phyloP scores from a whole-genome alignment of 2,888 invertebrate genomes.

The Agonum fuliginosum region DNA sequence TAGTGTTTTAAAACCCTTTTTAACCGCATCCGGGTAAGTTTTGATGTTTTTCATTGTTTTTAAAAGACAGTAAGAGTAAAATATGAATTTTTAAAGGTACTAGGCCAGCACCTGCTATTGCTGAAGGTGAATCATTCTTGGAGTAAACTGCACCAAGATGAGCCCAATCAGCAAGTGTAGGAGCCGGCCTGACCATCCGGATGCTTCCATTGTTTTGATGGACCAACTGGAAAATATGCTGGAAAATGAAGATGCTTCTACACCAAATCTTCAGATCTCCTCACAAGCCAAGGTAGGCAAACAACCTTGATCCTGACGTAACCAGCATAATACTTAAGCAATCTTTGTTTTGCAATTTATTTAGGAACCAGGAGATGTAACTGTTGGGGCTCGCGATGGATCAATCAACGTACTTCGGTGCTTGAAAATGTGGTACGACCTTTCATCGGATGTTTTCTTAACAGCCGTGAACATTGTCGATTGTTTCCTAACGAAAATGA shows the following conservation, averaged over 20 bases:
- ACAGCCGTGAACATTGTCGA: slow-evolving; percentile 87
- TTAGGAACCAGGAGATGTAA: slow-evolving; percentile 78
- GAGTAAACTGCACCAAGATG: slow-evolving; percentile 64
- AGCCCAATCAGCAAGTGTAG: slow-evolving; percentile 69
- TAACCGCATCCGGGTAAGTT: slow-evolving; percentile 63
- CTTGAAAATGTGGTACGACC: slow-evolving; percentile 89
- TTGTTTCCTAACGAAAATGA: slow-evolving; percentile 89
- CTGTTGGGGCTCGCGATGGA: slow-evolving; percentile 84
- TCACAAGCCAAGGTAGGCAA: slow-evolving; percentile 52
- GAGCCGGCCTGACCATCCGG: slow-evolving; percentile 70
- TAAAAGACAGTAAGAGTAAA: neutral
- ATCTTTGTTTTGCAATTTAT: neutral
- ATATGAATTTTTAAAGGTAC: slow-evolving; percentile 24
- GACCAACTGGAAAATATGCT: slow-evolving; percentile 69
- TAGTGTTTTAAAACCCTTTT: slow-evolving; percentile 19
- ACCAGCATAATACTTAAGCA: neutral
- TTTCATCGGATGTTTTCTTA: slow-evolving; percentile 86
- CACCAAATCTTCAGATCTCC: slow-evolving; percentile 66
- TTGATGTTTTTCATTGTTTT: slow-evolving; percentile 11
- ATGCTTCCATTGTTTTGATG: slow-evolving; percentile 68
- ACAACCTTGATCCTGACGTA: neutral
- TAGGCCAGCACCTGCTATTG: slow-evolving; percentile 59
- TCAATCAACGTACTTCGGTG: slow-evolving; percentile 88
- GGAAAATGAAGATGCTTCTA: slow-evolving; percentile 66
- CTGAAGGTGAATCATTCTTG: slow-evolving; percentile 60